Evolutionary conservation across 1,140 invertebrate species (phyloP), one percentile per base, ranked within the genome.

Genomic region (Potamilus streckersoni): DNA sequence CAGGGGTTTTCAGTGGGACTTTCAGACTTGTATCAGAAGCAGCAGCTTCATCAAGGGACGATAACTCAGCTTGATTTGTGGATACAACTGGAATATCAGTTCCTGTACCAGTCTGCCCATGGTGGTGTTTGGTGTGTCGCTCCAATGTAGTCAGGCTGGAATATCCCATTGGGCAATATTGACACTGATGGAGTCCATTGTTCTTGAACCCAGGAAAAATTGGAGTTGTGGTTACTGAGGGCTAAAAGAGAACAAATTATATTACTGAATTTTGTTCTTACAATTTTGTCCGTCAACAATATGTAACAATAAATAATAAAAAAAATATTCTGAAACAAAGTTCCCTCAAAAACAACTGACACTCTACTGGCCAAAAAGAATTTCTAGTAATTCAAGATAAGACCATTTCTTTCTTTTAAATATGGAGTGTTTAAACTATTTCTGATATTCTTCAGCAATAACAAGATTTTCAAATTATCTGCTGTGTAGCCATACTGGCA

Each of bases 161-260:
- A 61, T 79, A 82, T 59, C 76, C 78, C 79, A 80, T 69, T 58
- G 80, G 82, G 73, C 82, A 83, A 55, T 78, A 82, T 71, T 80
- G 79, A 68, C 82, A 83, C 68, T 83, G 82, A 60, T 69, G 68
- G 12, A 79, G 61, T 56, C 20, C 73, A 20, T 64, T 76, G 27
- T 79, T 66, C 27, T 66, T 55, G 8, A 71, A 63, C 75, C 73
- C 64, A 23, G 64, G 27, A 17, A 66, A 20, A n/a, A 17, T n/a
- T 31, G 19, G 31, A 17, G 27, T 20, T 17, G 31, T 66, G 64
- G 64, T 31, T 31, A 31, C 6, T 31, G 31, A 0, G n/a, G 64
- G 64, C 64, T 66, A 31, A 20, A 66, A 66, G 13, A 68, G 70
- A 75, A 75, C 2, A 57, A 49, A 62, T 49, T 49, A 49, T 49